phyloP scores from a whole-genome alignment of 2,113 vertebrate species.

The Esox niger region DNA sequence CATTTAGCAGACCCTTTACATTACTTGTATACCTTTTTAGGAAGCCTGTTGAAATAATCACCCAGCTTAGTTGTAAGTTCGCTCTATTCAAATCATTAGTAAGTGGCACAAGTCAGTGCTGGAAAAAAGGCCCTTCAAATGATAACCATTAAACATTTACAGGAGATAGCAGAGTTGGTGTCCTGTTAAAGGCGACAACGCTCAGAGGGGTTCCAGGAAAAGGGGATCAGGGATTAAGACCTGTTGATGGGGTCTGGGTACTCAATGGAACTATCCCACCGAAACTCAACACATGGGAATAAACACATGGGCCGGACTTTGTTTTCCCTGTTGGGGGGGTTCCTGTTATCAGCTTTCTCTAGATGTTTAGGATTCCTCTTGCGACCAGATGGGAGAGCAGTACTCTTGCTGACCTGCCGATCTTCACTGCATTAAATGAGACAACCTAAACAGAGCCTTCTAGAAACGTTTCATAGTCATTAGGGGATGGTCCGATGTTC shows the following conservation, averaged over 20 bases:
- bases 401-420: constrained; percentile 50
- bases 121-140: too few relatives aligned
- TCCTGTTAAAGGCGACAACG: constrained; percentile 32
- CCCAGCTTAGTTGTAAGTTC: too few relatives aligned
- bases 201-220: constrained; percentile 46
- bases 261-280: constrained; percentile 8
- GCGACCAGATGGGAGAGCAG: constrained; percentile 46
- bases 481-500: constrained; percentile 53
- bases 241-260: constrained; percentile 44
- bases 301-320: constrained; percentile 5
- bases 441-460: constrained; percentile 35
- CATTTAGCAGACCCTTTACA: too few relatives aligned
- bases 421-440: constrained; percentile 24
- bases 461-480: constrained; percentile 35
- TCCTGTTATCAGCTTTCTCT: background rate
- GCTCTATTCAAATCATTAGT: too few relatives aligned
- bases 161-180: too few relatives aligned
- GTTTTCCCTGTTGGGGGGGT: constrained; percentile 25
- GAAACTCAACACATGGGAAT: constrained; percentile 9
- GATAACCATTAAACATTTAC: too few relatives aligned
- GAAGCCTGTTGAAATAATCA: too few relatives aligned
- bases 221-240: constrained; percentile 43
- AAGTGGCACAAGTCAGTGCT: too few relatives aligned
- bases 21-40: too few relatives aligned
- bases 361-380: constrained; percentile 58